Evolutionary conservation across 2,888 invertebrate genomes (phyloP), one percentile per base, ranked within the genome.

Genomic region (Apotomis turbidana): DNA sequence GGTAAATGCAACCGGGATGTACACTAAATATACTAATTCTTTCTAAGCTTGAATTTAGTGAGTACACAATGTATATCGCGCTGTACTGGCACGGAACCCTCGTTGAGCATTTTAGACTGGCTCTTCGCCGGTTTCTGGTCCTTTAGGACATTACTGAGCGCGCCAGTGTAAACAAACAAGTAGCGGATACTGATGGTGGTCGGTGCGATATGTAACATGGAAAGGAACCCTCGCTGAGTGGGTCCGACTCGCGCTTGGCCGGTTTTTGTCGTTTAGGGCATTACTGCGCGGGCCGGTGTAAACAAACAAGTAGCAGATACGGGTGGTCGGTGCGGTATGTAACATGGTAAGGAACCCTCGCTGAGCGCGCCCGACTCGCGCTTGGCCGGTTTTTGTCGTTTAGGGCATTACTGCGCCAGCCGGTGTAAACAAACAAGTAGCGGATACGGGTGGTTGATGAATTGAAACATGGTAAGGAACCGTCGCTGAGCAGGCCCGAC

Each of bases 271-370:
- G 15, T 54, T 54, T 72, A 72, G 6, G 68, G 38, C 72, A 6
- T 63, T 72, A n/a, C 52, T 27, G 27, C 1, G n/a, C 41, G 27
- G 5, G 44, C 46, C 12, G 79, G 82, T 79, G 85, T 89, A 91
- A 90, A 91, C 90, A 90, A 86, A 88, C 82, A 78, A 74, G 78
- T 74, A 80, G 75, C 82, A 81, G 83, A 89, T 87, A 89, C 89
- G 90, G 90, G 90, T 90, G 90, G 91, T 88, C 90, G 81, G 82
- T 77, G 81, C 87, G 86, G 88, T 89, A 86, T 89, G 91, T 90
- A 15, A 15, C 15, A 15, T 15, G 15, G 15, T 15, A 15, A 15
- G 15, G 15, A 15, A 15, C 15, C 15, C 15, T 15, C 15, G 15
- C 15, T 15, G 15, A 15, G 15, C 15, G 10, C 0, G 15, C 1